Conservation (phyloP, 2,888 invertebrate species). For the Branchipolynoe longqiensis region DNA sequence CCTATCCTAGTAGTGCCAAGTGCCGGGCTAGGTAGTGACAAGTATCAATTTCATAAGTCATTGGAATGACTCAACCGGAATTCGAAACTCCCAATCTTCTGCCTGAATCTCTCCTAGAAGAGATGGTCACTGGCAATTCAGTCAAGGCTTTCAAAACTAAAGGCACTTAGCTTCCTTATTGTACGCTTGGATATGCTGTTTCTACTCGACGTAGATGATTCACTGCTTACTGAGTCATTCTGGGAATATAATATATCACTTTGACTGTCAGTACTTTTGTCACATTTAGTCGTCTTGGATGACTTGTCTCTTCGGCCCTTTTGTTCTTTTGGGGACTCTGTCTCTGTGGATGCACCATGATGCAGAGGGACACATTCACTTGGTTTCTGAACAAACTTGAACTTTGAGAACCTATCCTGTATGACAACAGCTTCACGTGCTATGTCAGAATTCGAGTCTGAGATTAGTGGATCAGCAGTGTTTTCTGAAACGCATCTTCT, state of each 20-base stretch:
- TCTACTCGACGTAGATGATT: neutral
- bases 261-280: too few relatives aligned
- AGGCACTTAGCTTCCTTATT: constrained; percentile 15
- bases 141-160: constrained; percentile 32
- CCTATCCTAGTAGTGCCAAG: too few relatives aligned
- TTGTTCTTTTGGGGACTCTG: neutral
- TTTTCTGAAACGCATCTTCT: neutral
- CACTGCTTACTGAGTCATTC: constrained; percentile 8
- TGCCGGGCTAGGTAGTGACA: too few relatives aligned
- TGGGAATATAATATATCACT: too few relatives aligned
- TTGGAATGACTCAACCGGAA: too few relatives aligned
- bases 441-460: too few relatives aligned
- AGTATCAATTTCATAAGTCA: too few relatives aligned
- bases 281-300: neutral
- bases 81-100: too few relatives aligned
- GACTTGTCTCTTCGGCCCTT: neutral
- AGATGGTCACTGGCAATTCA: too few relatives aligned
- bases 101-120: too few relatives aligned
- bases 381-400: constrained; percentile 24
- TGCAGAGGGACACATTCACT: neutral
- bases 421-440: neutral
- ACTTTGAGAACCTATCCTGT: neutral
- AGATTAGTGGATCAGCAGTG: too few relatives aligned
- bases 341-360: neutral
- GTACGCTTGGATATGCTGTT: neutral